A percentile compares a stretch with the other conserved stretches of the same genome.
Conservation (phyloP, 2,113 vertebrate species). For the Silurus meridionalis region DNA sequence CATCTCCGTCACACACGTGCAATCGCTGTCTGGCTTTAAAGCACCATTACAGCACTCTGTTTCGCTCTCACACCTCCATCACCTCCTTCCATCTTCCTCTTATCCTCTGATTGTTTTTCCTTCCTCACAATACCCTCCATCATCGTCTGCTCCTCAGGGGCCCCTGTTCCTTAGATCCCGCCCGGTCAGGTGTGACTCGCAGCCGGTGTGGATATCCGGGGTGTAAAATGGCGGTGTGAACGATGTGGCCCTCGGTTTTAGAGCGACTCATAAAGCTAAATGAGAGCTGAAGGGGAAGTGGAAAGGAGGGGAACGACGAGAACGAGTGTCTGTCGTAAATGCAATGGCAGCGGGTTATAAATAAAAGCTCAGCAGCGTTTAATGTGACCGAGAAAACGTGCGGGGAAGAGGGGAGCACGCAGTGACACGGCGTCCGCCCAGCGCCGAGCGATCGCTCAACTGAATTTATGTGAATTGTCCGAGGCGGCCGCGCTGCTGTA, state of each 20-base stretch:
- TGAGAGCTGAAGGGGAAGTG: constrained; percentile 70
- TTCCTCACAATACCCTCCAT: neutral
- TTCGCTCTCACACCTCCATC: neutral
- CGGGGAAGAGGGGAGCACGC: neutral
- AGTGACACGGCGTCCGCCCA: constrained; percentile 10
- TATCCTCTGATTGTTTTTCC: neutral
- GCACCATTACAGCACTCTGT: neutral
- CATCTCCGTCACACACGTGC: neutral
- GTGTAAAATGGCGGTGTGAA: constrained; percentile 53
- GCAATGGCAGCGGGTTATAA: constrained; percentile 64
- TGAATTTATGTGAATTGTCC: constrained; percentile 67
- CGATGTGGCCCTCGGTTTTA: constrained; percentile 64
- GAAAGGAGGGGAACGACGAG: constrained; percentile 39
- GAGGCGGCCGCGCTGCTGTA: constrained; percentile 60
- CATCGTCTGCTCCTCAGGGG: neutral
- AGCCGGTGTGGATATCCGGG: constrained; percentile 66
- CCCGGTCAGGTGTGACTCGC: constrained; percentile 60
- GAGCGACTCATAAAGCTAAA: constrained; percentile 73
- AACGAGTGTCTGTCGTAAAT: constrained; percentile 63
- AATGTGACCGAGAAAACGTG: constrained; percentile 26
- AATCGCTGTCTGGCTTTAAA: neutral
- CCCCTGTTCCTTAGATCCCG: constrained; percentile 45
- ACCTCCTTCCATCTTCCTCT: neutral
- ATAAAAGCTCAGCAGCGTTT: constrained; percentile 63
- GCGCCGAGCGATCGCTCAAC: constrained; percentile 46